Evolutionary conservation across 2,888 invertebrate genomes (phyloP).

Genomic region (Margaritifera margaritifera): DNA sequence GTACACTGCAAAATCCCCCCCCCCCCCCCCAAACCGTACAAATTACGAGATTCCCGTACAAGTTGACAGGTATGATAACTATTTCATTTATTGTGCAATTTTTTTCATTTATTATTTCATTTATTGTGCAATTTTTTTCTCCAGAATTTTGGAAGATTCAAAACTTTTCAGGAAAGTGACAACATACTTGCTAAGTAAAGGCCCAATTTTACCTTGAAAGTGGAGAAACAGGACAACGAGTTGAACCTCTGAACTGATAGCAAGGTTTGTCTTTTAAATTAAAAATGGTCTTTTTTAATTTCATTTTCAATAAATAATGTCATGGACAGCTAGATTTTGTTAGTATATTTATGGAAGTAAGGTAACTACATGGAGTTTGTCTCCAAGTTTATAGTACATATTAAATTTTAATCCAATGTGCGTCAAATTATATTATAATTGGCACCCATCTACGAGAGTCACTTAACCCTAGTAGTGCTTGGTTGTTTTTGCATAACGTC

Average conservation of each 20-base stretch:
- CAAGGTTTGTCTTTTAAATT: conserved; percentile 73
- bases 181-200: conserved; percentile 88
- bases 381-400: neutral
- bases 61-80: no score
- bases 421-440: neutral
- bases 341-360: no score
- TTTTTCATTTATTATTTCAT: no score
- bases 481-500: no score
- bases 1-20: no score
- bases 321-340: no score
- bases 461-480: neutral
- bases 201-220: conserved; percentile 84
- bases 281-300: neutral
- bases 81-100: no score
- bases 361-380: neutral
- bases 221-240: conserved; percentile 94
- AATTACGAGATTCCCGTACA: no score
- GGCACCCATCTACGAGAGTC: neutral
- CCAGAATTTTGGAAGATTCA: conserved; percentile 4
- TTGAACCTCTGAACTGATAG: conserved; percentile 94
- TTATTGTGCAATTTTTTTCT: no score
- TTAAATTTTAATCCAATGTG: neutral
- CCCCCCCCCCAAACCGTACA: no score
- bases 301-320: no score
- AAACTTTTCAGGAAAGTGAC: conserved; percentile 78